These are phyloP conservation scores for Glyptemys insculpta DNA, from an alignment of 2,797 vertebrate genomes.

Conservation along the genomic window DNA sequence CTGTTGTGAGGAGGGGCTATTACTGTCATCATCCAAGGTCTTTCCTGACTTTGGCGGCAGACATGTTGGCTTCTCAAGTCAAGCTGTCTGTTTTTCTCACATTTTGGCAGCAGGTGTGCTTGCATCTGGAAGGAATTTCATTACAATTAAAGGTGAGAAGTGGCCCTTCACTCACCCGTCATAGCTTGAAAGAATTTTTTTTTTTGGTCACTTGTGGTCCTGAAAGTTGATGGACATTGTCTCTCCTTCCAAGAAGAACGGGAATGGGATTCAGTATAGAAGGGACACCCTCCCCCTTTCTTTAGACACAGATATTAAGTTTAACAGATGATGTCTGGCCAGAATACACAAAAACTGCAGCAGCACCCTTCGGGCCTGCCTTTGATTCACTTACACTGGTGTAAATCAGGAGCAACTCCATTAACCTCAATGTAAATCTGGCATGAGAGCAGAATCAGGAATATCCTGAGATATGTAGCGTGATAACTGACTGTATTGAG, in stretches of 20 bases:
- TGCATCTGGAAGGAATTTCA: neutral
- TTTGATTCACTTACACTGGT: neutral
- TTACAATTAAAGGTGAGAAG: neutral
- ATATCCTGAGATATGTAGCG: neutral
- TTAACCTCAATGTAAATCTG: neutral
- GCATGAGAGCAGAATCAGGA: neutral
- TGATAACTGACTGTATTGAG: neutral
- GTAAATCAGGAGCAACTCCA: fast-evolving
- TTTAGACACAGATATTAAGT: neutral
- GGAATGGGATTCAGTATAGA: neutral
- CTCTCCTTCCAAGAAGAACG: neutral
- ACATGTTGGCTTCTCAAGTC: neutral
- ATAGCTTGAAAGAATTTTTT: too few relatives aligned
- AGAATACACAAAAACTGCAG: neutral
- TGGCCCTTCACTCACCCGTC: too few relatives aligned
- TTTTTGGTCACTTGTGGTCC: neutral
- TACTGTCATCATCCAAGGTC: neutral
- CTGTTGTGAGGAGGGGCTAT: neutral
- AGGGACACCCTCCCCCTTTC: neutral
- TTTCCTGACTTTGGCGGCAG: neutral
- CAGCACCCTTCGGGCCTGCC: neutral
- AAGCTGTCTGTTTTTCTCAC: neutral
- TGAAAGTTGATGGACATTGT: neutral
- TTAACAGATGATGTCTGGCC: neutral
- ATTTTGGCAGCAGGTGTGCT: neutral